phyloP scores from a whole-genome alignment of 1,140 invertebrate genomes.

The Cyphomyrmex costatus region DNA sequence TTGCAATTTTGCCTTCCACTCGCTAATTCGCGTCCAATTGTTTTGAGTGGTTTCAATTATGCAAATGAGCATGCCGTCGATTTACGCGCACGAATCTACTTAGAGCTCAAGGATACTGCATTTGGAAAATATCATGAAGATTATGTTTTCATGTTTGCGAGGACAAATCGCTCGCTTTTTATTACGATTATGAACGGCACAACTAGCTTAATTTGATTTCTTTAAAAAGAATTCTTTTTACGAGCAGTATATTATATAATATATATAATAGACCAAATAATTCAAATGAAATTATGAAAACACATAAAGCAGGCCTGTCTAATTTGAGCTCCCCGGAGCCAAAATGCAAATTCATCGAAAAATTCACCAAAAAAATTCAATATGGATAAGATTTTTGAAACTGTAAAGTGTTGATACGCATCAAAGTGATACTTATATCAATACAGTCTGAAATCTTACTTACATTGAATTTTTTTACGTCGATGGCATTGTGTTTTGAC shows the following conservation, averaged over 20 bases:
- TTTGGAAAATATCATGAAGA: slow-evolving; percentile 50
- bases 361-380: too few relatives aligned
- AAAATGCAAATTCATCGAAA: too few relatives aligned
- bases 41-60: slow-evolving; percentile 83
- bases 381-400: too few relatives aligned
- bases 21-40: slow-evolving; percentile 80
- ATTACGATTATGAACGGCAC: not conserved
- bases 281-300: not conserved
- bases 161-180: slow-evolving; percentile 45
- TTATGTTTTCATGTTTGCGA: slow-evolving; percentile 45
- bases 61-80: slow-evolving; percentile 78
- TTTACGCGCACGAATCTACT: slow-evolving; percentile 64
- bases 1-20: slow-evolving; percentile 53
- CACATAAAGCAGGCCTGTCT: too few relatives aligned
- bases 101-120: slow-evolving; percentile 65
- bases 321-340: too few relatives aligned
- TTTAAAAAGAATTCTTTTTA: not conserved
- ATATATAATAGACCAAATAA: not conserved
- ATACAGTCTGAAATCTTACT: too few relatives aligned
- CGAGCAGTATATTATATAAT: not conserved
- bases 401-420: too few relatives aligned
- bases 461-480: too few relatives aligned
- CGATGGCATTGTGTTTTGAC: too few relatives aligned
- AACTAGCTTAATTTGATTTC: not conserved
- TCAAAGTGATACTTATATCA: too few relatives aligned